phyloP scores from a whole-genome alignment of 2,113 vertebrate genomes.

The Lanius ludovicianus region DNA sequence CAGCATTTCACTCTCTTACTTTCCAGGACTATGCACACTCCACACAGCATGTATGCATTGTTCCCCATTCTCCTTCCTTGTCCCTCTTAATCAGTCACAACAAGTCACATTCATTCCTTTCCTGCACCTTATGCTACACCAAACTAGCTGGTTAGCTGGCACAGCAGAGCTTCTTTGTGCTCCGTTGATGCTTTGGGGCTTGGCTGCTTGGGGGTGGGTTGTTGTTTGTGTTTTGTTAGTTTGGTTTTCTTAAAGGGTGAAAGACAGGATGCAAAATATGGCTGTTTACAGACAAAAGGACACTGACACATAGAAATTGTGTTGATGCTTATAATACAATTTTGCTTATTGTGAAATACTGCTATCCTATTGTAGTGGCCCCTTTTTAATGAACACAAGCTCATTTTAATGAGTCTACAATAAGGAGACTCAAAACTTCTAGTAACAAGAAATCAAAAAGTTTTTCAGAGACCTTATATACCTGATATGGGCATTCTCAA shows the following conservation, averaged over 20 bases:
- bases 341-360: neutral
- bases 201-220: neutral
- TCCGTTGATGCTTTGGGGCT: neutral
- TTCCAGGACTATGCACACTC: conserved; percentile 11
- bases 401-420: neutral
- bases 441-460: neutral
- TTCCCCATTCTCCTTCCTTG: neutral
- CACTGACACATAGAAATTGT: neutral
- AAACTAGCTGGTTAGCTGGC: neutral
- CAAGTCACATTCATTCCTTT: neutral
- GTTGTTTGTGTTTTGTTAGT: neutral
- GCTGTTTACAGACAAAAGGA: neutral
- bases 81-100: conserved; percentile 39
- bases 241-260: neutral
- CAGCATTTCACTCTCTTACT: conserved; percentile 22
- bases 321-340: neutral
- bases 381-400: neutral
- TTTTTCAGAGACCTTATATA: neutral
- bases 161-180: neutral
- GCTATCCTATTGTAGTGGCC: neutral
- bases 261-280: neutral
- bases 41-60: conserved; percentile 23
- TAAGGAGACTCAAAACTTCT: neutral
- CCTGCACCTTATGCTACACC: neutral
- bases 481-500: neutral